Base-by-base conservation (phyloP, 2,888 invertebrate genomes). In the Yponomeuta malinellus region DNA sequence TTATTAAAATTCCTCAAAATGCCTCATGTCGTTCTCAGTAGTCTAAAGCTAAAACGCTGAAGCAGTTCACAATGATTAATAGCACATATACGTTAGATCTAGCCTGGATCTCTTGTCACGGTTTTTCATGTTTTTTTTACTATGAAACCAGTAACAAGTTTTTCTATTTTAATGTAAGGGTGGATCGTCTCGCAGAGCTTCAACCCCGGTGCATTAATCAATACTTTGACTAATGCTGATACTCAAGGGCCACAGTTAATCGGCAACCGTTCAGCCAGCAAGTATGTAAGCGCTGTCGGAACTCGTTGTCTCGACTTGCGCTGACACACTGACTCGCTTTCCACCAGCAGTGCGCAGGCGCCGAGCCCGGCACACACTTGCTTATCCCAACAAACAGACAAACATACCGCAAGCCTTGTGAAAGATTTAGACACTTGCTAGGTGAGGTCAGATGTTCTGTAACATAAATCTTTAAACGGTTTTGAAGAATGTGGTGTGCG, bases 261-360 rank as follows among this genome's bases (percentile, higher is more conserved):
- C 81, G 83, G 78, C 79, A 81, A 81, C 76, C 78, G 78, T 76
- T 76, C 75, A 65, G 65, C 65, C 23, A 65, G 10, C 29, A 48
- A 68, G 68, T 68, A 31, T 48, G 68, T 52, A 52, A 23, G 68
- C 67, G 67, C 29, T 48, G 48, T 68, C 68, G 48, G 64, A 70
- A 63, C 70, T 63, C n/a, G 43, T 31, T 63, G 37, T 10, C 63
- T 63, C 63, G 63, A 76, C 76, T 76, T 76, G 75, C 74, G 74
- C 59, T 75, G 92, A 91, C 92, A 92, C 82, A 92, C 92, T 92
- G 91, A 90, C 92, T 92, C 87, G 89, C 91, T 92, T 93, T 93
- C 91, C 88, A 86, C 77, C 78, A 74, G 72, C 74, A 69, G 69
- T 67, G 74, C 72, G 70, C 15, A 65, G 72, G 73, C 74, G 71